Conservation (phyloP, 2,113 vertebrate species). For the Proteles cristata region DNA sequence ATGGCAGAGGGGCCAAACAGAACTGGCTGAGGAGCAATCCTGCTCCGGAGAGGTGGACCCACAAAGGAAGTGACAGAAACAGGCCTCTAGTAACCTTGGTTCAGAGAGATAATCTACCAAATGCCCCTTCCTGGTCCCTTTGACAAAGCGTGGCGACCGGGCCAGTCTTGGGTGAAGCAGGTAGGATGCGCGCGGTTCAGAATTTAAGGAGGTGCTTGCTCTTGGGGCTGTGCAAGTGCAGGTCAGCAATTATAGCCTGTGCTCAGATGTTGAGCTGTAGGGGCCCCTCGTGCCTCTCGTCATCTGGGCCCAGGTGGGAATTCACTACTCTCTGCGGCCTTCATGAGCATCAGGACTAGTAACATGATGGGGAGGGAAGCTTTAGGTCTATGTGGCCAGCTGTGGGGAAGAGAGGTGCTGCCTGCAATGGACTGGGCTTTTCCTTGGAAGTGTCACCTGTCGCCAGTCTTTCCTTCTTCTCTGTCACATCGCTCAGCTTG, state of each 20-base stretch:
- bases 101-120: not conserved
- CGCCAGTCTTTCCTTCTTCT: not conserved
- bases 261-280: not conserved
- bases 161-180: not conserved
- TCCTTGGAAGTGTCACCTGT: not conserved
- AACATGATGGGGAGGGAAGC: no score
- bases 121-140: not conserved
- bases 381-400: not conserved
- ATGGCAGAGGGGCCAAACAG: not conserved
- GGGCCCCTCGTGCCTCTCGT: rapidly evolving
- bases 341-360: not conserved
- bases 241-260: not conserved
- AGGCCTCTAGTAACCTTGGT: not conserved
- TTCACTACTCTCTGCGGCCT: no score
- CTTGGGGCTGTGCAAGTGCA: not conserved
- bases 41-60: not conserved
- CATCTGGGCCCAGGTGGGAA: no score
- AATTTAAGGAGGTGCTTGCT: not conserved
- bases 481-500: not conserved
- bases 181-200: rapidly evolving
- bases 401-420: not conserved
- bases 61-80: not conserved
- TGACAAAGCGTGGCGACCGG: not conserved
- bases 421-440: not conserved
- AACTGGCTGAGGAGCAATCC: no score